Evolutionary conservation across 2,797 vertebrate genomes (phyloP).

Genomic region (Artibeus lituratus): DNA sequence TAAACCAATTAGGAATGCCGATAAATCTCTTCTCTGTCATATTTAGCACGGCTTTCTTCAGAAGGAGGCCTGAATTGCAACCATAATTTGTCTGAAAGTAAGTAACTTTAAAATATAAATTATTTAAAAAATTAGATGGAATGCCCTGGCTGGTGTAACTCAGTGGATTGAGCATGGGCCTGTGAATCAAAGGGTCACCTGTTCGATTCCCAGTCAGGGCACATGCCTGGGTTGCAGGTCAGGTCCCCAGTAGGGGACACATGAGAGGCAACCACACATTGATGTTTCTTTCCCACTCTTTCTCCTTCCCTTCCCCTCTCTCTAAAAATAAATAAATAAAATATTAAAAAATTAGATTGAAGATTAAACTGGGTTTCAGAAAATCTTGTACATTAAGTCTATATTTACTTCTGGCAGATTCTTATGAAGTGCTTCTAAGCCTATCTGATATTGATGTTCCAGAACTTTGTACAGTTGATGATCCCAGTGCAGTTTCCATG

Average conservation of each 20-base stretch:
- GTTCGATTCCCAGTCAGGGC: too few relatives aligned
- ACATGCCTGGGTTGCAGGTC: too few relatives aligned
- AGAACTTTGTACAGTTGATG: constrained; percentile 97
- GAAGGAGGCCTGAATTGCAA: constrained; percentile 96
- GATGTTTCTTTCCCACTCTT: too few relatives aligned
- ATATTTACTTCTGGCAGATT: constrained; percentile 95
- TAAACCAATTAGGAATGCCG: constrained; percentile 96
- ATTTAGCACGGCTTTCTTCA: constrained; percentile 95
- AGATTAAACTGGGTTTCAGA: neutral
- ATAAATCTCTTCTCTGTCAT: constrained; percentile 97
- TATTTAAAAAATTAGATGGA: neutral
- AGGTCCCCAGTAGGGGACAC: too few relatives aligned
- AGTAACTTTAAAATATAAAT: constrained; percentile 37
- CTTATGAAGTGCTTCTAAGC: constrained; percentile 95
- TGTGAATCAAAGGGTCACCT: too few relatives aligned
- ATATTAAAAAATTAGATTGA: too few relatives aligned
- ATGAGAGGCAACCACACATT: too few relatives aligned
- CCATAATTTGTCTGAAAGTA: constrained; percentile 89
- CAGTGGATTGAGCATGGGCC: too few relatives aligned
- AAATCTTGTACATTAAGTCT: constrained; percentile 92
- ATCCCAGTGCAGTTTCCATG: constrained; percentile 98
- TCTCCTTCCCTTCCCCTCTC: too few relatives aligned
- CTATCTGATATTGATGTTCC: constrained; percentile 97
- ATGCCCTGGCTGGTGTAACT: too few relatives aligned
- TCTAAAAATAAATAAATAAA: too few relatives aligned